phyloP scores from a whole-genome alignment of 2,797 vertebrate genomes.

The Alectoris magna region DNA sequence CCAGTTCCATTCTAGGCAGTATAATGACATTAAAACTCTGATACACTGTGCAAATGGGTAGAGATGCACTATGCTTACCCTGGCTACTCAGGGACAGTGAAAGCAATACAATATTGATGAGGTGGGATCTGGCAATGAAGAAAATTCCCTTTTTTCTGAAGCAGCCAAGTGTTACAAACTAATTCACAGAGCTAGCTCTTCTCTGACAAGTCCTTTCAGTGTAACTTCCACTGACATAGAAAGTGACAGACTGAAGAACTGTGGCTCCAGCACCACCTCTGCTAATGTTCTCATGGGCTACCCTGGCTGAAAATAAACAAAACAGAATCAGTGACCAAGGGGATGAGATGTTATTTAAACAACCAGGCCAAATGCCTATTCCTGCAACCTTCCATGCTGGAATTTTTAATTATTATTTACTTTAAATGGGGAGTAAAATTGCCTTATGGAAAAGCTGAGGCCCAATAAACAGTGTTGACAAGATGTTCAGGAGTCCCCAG shows the following conservation, averaged over 20 bases:
- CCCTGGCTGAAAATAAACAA: conserved; percentile 5
- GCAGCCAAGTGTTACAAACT: conserved; percentile 66
- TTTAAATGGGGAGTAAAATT: rapidly evolving
- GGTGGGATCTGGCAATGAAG: conserved; percentile 40
- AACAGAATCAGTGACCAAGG: not conserved
- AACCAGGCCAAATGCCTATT: not conserved
- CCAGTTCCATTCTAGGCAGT: conserved; percentile 10
- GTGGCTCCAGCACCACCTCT: not conserved
- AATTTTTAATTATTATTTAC: not conserved
- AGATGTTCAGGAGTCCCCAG: not conserved
- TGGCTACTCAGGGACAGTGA: conserved; percentile 36
- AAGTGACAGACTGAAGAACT: conserved; percentile 36
- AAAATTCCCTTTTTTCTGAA: conserved; percentile 53
- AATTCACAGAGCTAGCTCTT: conserved; percentile 28
- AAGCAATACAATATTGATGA: conserved; percentile 75
- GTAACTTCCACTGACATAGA: not conserved
- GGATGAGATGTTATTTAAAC: not conserved
- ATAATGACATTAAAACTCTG: conserved; percentile 57
- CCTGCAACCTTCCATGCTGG: not conserved
- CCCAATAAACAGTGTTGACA: not conserved
- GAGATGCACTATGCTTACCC: conserved; percentile 59
- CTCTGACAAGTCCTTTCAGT: conserved; percentile 40
- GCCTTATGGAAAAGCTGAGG: not conserved
- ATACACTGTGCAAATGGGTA: conserved; percentile 56
- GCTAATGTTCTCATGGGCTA: not conserved